These are phyloP conservation scores for Bombyx huttoni DNA, from an alignment of 2,888 invertebrate genomes.

Conservation along the genomic window DNA sequence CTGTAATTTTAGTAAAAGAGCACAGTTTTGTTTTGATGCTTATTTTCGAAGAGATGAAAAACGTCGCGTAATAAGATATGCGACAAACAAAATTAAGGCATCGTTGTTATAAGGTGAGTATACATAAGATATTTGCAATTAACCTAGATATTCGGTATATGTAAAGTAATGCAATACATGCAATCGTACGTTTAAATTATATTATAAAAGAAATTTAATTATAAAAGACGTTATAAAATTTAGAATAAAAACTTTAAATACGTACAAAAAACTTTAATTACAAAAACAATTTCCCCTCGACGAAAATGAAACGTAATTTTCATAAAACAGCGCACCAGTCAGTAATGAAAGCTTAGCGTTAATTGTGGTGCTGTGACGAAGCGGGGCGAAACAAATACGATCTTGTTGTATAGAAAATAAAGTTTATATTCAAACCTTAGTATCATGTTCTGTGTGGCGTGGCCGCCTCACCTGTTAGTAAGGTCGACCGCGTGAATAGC, in stretches of 20 bases:
- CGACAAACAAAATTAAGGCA: not conserved
- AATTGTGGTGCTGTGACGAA: conserved; percentile 13
- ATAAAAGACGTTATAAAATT: not conserved
- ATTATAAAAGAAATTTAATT: not conserved
- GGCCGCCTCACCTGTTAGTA: conserved; percentile 70
- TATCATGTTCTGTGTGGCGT: conserved; percentile 68
- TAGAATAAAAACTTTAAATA: not conserved
- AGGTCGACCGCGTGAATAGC: conserved; percentile 60
- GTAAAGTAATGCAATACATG: not conserved
- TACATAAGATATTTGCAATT: not conserved
- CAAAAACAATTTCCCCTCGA: conserved; percentile 17
- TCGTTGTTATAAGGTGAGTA: not conserved
- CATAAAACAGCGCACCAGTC: conserved; percentile 21
- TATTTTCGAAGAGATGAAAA: not conserved
- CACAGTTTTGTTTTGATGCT: not conserved
- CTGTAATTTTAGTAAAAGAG: not conserved
- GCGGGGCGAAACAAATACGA: conserved; percentile 9
- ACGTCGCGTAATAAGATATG: not conserved
- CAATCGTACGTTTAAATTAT: not conserved
- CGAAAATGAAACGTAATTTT: conserved; percentile 23
- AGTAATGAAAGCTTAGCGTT: conserved; percentile 27
- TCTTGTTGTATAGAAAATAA: conserved; percentile 27
- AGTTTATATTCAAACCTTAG: conserved; percentile 65
- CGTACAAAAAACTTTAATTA: conserved; percentile 15
- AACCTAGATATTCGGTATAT: not conserved